Base-by-base conservation (phyloP, 1,140 invertebrate genomes). In the Drosophila cardini region DNA sequence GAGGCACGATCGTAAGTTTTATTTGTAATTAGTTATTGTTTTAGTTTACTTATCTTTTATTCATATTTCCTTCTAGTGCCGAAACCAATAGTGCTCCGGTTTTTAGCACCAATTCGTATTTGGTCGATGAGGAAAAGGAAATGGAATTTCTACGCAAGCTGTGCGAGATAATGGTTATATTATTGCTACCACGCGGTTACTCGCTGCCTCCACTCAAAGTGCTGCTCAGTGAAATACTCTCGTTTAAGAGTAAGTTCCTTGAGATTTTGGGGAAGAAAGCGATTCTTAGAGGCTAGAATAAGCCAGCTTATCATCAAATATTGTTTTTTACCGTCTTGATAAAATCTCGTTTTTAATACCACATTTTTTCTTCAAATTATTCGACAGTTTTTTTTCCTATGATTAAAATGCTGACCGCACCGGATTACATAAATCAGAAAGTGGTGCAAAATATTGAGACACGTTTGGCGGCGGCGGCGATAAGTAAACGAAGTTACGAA, bases 361-460 rank as follows among this genome's bases (percentile, higher is more conserved):
- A n/a, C n/a, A n/a, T n/a, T n/a, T n/a, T n/a, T n/a, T n/a, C n/a
- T n/a, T n/a, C n/a, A n/a, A n/a, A n/a, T 26, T 5, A 3, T 4
- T 68, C 94, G 55, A n/a, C 89, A 98, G 97, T 98, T 80, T 92
- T 98, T 42, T 96, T 96, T 91, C 96, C 97, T 64, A 94, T 96
- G 32, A 95, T 98, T 82, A 95, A 98, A 86, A 93, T 96, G 81
- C 92, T 98, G 21, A 97, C 97, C 21, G 96, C 98, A 92, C 97
- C 97, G 13, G 97, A 98, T 93, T 97, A 97, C 87, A 97, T 98
- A 64, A 98, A 98, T 92, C 95, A 96, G 90, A 97, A 97, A 91
- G 94, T 98, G 60, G 93, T 98, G 48, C 93, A 95, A 60, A 97
- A 97, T 85, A 95, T 98, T 55, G 95, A 97, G 90, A 94, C 95